phyloP scores from a whole-genome alignment of 92 coral and sea anemone species.

The Parazoanthus darwini region DNA sequence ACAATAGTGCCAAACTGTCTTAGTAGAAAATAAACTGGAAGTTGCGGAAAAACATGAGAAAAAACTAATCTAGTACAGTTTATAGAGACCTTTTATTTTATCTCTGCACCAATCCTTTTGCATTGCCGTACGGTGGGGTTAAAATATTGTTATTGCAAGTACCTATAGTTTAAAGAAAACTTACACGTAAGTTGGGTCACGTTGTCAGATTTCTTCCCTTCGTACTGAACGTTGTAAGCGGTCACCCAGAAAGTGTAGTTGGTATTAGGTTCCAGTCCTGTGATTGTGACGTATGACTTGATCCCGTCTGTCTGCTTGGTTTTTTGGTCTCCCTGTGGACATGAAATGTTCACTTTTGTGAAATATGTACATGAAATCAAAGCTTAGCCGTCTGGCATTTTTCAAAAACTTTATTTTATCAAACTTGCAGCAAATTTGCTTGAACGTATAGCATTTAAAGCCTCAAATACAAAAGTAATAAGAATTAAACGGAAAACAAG shows the following conservation, averaged over 20 bases:
- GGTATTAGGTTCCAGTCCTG: conserved; percentile 17
- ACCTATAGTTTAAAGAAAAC: neutral
- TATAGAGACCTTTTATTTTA: no score
- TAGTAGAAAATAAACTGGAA: neutral
- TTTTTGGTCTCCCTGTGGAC: conserved; percentile 6
- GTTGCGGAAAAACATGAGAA: neutral
- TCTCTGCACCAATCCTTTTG: no score
- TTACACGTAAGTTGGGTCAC: conserved; percentile 1
- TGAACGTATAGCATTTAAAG: no score
- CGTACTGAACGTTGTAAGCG: conserved; percentile 41
- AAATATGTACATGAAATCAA: neutral
- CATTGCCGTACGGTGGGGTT: no score
- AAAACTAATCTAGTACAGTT: no score
- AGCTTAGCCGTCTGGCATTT: no score
- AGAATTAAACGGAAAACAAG: no score
- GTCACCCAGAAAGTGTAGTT: conserved; percentile 58
- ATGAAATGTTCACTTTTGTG: neutral
- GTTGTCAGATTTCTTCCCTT: conserved; percentile 11
- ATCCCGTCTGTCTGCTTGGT: conserved; percentile 5
- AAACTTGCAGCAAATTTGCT: no score
- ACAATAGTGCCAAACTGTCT: neutral
- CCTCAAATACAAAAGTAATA: no score
- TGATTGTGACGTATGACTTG: conserved; percentile 10
- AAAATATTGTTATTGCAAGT: no score
- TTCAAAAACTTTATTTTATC: no score